Conservation (phyloP, 2,888 invertebrate genomes). For the Cyclophora albipunctata region DNA sequence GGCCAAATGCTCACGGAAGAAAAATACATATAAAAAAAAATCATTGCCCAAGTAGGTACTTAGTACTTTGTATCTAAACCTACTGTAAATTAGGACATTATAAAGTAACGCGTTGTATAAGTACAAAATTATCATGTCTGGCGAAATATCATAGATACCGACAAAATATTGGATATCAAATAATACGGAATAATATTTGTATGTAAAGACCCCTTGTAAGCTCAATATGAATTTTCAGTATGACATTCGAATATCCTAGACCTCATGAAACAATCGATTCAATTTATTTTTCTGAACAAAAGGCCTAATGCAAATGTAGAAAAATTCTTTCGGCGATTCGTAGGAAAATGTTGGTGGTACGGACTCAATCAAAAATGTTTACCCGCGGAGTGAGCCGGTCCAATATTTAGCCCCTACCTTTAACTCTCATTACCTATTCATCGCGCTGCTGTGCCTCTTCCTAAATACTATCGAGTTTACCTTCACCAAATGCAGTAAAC, state of each 20-base stretch:
- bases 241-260: slow-evolving; percentile 2
- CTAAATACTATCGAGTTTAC: slow-evolving; percentile 28
- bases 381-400: slow-evolving; percentile 38
- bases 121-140: too few relatives aligned
- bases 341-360: slow-evolving; percentile 33
- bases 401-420: slow-evolving; percentile 44
- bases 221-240: not conserved
- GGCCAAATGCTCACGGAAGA: too few relatives aligned
- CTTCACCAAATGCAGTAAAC: slow-evolving; percentile 22
- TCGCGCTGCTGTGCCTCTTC: slow-evolving; percentile 19
- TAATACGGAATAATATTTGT: too few relatives aligned
- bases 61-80: too few relatives aligned
- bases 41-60: too few relatives aligned
- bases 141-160: too few relatives aligned
- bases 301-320: slow-evolving; percentile 32
- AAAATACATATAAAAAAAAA: too few relatives aligned
- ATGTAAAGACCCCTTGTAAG: too few relatives aligned
- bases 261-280: slow-evolving; percentile 23
- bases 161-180: too few relatives aligned
- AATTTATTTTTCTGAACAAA: slow-evolving; percentile 29
- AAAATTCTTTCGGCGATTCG: slow-evolving; percentile 30
- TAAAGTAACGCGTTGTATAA: too few relatives aligned
- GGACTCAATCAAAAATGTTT: slow-evolving; percentile 59
- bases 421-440: slow-evolving; percentile 31
- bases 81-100: too few relatives aligned